These are phyloP conservation scores for Furnarius figulus DNA, from an alignment of 2,113 vertebrate genomes.

Conservation along the genomic window DNA sequence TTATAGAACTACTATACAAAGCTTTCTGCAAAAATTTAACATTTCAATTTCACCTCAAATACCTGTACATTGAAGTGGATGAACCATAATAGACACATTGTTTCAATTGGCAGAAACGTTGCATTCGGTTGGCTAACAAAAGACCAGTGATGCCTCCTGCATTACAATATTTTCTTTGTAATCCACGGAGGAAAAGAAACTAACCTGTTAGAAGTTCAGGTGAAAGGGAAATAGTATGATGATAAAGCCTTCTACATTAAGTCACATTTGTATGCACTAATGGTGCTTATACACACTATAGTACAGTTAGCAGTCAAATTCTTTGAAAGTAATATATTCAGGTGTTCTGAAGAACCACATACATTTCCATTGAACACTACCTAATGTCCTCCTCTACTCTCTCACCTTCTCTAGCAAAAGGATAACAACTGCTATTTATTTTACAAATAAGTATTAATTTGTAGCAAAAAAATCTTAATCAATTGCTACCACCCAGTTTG, in stretches of 20 bases:
- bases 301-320: neutral
- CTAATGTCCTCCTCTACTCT: neutral
- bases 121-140: neutral
- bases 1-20: neutral
- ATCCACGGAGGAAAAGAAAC: neutral
- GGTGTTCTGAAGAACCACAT: neutral
- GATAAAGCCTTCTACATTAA: neutral
- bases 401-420: neutral
- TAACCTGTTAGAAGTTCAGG: neutral
- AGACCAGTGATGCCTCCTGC: neutral
- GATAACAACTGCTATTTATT: neutral
- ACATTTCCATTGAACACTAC: neutral
- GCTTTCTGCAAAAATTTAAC: neutral
- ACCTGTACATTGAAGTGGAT: neutral
- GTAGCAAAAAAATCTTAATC: neutral
- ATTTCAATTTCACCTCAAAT: neutral
- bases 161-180: neutral
- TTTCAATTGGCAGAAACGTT: neutral
- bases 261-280: neutral
- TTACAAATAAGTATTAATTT: neutral
- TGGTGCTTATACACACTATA: neutral
- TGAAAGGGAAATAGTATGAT: neutral
- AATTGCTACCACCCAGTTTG: neutral
- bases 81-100: neutral
- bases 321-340: neutral